Evolutionary conservation across 1,140 invertebrate species (phyloP).

Genomic region (Diabrotica virgifera): DNA sequence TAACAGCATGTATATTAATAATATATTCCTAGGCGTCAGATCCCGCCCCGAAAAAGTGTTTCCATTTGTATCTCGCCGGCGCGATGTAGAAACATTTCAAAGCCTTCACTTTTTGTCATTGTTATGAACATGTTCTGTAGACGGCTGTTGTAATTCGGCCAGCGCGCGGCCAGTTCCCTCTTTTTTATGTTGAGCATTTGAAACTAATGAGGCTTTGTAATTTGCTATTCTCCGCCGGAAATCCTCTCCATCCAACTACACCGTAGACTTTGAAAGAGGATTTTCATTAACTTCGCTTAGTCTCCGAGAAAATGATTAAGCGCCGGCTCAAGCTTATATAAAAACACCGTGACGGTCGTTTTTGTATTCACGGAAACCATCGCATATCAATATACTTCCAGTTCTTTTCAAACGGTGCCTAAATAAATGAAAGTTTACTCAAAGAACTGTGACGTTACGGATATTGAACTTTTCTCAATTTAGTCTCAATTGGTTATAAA

Average conservation of each 20-base stretch:
- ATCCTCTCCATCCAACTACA: slow-evolving; percentile 19
- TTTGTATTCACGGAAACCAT: background rate
- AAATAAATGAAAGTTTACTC: too few species aligned
- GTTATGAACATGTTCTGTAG: too few species aligned
- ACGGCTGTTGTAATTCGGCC: slow-evolving; percentile 7
- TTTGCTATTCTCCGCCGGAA: slow-evolving; percentile 26
- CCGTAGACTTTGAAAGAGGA: slow-evolving; percentile 18
- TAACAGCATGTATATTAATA: too few species aligned
- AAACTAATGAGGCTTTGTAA: slow-evolving; percentile 29
- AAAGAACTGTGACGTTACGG: too few species aligned
- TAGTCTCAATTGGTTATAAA: too few species aligned
- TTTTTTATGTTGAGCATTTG: slow-evolving; percentile 26
- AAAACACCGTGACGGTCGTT: slow-evolving; percentile 2
- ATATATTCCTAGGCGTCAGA: too few species aligned
- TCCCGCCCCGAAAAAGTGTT: too few species aligned
- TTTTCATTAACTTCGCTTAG: slow-evolving; percentile 26
- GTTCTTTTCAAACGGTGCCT: too few species aligned
- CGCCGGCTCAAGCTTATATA: slow-evolving; percentile 6
- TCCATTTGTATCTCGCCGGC: too few species aligned
- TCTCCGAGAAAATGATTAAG: slow-evolving; percentile 9
- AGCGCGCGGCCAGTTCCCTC: slow-evolving; percentile 2
- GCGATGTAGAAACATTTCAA: background rate
- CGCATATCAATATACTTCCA: too few species aligned
- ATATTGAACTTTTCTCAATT: too few species aligned
- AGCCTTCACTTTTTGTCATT: background rate